Percentiles rank a stretch among this genome's conserved stretches.
These are phyloP conservation scores for Antheraea mylitta DNA, from an alignment of 1,140 invertebrate genomes.

Conservation along the genomic window DNA sequence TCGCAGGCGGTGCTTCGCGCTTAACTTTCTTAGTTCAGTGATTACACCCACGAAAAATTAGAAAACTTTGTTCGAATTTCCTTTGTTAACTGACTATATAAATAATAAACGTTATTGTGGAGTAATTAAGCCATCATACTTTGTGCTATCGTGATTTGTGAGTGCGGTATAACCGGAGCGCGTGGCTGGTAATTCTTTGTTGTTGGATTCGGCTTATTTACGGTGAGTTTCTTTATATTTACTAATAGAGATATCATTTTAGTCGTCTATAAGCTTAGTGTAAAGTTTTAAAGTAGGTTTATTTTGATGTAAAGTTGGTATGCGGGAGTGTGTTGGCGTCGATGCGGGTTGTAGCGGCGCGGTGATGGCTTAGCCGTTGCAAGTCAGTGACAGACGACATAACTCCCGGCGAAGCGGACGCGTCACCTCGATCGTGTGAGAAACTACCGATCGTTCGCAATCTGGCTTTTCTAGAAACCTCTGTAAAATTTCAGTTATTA, in stretches of 20 bases:
- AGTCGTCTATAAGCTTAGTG: constrained; percentile 10
- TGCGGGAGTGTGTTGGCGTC: constrained; percentile 55
- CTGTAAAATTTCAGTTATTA: constrained; percentile 6
- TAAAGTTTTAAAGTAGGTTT: constrained; percentile 24
- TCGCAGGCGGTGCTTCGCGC: constrained; percentile 74
- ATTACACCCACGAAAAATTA: constrained; percentile 65
- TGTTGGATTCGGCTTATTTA: constrained; percentile 73
- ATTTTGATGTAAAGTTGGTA: constrained; percentile 13
- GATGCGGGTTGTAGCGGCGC: constrained; percentile 45
- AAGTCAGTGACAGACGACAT: constrained; percentile 49
- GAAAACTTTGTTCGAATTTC: constrained; percentile 59
- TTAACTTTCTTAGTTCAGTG: constrained; percentile 70
- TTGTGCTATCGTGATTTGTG: constrained; percentile 74
- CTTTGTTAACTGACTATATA: constrained; percentile 49
- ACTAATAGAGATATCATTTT: constrained; percentile 23
- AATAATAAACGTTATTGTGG: constrained; percentile 56
- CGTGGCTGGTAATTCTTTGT: constrained; percentile 76
- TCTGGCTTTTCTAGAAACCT: constrained; percentile 49
- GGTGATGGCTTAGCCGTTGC: constrained; percentile 50
- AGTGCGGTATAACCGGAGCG: constrained; percentile 75
- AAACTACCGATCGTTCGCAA: constrained; percentile 36
- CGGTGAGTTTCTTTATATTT: constrained; percentile 61
- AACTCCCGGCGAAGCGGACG: constrained; percentile 54
- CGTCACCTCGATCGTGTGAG: constrained; percentile 46
- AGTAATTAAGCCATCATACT: constrained; percentile 51